Percentiles rank a stretch among this genome's conserved stretches.
These are phyloP conservation scores for Trissolcus japonicus DNA, from an alignment of 2,888 invertebrate genomes.

Conservation along the genomic window DNA sequence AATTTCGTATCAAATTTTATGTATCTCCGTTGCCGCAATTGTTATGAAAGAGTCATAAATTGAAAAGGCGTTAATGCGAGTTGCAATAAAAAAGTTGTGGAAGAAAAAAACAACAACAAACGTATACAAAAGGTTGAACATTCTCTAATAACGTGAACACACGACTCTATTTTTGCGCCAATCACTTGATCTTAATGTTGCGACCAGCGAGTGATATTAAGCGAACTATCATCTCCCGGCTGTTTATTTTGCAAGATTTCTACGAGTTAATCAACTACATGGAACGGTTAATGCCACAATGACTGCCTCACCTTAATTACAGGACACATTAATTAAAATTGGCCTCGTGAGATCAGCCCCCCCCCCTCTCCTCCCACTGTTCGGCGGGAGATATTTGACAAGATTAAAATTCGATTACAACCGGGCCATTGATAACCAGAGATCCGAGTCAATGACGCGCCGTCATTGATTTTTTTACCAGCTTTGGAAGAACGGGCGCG, in stretches of 20 bases:
- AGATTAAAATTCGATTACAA: slow-evolving; percentile 66
- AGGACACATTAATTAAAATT: slow-evolving; percentile 72
- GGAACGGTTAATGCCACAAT: slow-evolving; percentile 66
- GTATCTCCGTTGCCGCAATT: too few species aligned
- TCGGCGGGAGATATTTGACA: slow-evolving; percentile 60
- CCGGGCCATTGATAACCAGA: slow-evolving; percentile 42
- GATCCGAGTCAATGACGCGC: slow-evolving; percentile 33
- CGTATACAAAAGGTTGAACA: too few species aligned
- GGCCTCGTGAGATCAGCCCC: slow-evolving; percentile 57
- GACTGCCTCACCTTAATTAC: slow-evolving; percentile 69
- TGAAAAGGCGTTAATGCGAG: too few species aligned
- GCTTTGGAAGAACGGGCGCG: slow-evolving; percentile 30
- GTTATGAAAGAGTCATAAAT: too few species aligned
- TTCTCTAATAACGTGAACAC: slow-evolving; percentile 3
- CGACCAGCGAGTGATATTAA: too few species aligned
- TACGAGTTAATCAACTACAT: slow-evolving; percentile 68
- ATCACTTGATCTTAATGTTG: too few species aligned
- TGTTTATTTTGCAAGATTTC: slow-evolving; percentile 67
- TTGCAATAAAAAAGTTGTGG: too few species aligned
- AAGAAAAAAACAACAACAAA: too few species aligned
- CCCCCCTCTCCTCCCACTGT: too few species aligned
- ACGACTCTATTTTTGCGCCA: too few species aligned
- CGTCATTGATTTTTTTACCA: slow-evolving; percentile 63
- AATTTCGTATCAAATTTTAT: too few species aligned
- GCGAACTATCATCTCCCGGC: slow-evolving; percentile 52